Base-by-base conservation (phyloP, 2,113 vertebrate species). In the Macroglossus sobrinus region DNA sequence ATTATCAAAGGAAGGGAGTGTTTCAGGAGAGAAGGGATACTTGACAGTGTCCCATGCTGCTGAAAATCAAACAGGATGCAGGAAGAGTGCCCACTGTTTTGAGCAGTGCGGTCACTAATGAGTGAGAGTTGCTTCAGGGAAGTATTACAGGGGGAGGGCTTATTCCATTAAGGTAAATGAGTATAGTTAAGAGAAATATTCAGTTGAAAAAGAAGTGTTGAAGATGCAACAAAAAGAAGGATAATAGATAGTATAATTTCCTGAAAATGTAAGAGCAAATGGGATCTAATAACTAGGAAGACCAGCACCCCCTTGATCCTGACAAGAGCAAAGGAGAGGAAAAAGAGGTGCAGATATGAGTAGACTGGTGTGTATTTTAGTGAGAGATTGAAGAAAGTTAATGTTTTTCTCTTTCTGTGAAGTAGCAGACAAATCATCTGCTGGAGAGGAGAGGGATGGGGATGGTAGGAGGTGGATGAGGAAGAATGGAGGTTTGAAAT, bases 301-400 rank as follows among this genome's bases (percentile, higher is more conserved):
- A 40, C 55, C 8, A 11, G 64, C 24, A 14, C 22, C 9, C 7
- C 7, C 50, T 45, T 1, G 10, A 26, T 30, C 22, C 0, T n/a
- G 8, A 47, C 8, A 16, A 11, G 35, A 63, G 13, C 18, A 43
- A 43, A 71, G n/a, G 21, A 13, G 14, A 79, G 43, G 47, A 21
- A 35, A 19, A 43, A 35, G 15, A 19, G 6, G 30, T 28, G 3
- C 40, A 30, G 6, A 8, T 93, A 3, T 16, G 22, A 64, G 3
- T 57, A 69, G 24, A 3, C 13, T 14, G 43, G 8, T 84, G 12
- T 40, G 22, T 19, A 33, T 63, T 22, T 1, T 61, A 9, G 21
- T 66, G n/a, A 53, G 66, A 91, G 64, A 50, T 40, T 66, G 72
- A 91, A 61, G 22, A n/a, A 30, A 40, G 61, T 16, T n/a, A 8